Base-by-base conservation (phyloP, 2,797 vertebrate species). In the Eulemur rubriventer region DNA sequence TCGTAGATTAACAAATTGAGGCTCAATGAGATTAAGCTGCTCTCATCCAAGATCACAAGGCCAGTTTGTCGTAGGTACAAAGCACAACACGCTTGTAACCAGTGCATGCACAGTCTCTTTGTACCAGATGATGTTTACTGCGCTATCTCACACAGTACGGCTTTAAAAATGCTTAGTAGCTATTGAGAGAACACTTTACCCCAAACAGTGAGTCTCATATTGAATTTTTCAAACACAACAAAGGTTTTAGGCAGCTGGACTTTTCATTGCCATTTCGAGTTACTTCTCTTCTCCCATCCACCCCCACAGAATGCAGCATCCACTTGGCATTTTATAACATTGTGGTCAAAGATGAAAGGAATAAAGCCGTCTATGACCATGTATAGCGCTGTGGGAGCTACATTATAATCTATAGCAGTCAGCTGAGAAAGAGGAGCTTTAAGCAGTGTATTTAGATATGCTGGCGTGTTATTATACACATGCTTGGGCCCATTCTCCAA, bases 341-440 rank as follows among this genome's bases (percentile, higher is more conserved):
- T 89, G 70, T 59, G 65, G 59, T 70, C 67, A 92, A 95, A 86
- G 38, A 89, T 79, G 20, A 89, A 85, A 96, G 92, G 93, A 96
- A 94, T 91, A 95, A 96, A 93, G 30, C 57, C 92, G 70, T 90
- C 38, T 80, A 55, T 50, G 87, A 87, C 73, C n/a, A 12, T 28
- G 61, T 48, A 92, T 72, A 96, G 81, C 59, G 80, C 78, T 69
- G n/a, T 35, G 20, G 72, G 14, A 92, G 38, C 63, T 82, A 20
- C 16, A 1, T 72, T 94, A 70, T 92, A 83, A 86, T 89, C 76
- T 76, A 80, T 2, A 92, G 78, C 72, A 79, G 67, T 72, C n/a
- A 38, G n/a, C 16, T 0, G 33, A 82, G 91, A 82, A 61, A 86
- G 73, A 89, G 46, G 59, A 46, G n/a, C 67, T 95, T 69, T 79